Base-by-base conservation (phyloP, 1,140 invertebrate species). In the Sarcophaga bullata region DNA sequence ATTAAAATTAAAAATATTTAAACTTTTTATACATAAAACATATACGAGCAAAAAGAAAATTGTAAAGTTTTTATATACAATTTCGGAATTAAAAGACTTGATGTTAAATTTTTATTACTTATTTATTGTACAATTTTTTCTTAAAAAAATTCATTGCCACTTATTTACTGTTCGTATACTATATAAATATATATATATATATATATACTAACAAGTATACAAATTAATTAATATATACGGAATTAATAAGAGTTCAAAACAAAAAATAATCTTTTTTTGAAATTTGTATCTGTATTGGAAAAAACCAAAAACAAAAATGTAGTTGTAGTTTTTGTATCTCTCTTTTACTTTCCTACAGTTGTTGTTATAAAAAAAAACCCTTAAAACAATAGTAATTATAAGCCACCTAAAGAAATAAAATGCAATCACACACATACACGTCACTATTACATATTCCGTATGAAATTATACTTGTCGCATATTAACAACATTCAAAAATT, bases 81-180 rank as follows among this genome's bases (percentile, higher is more conserved):
- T 68, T 58, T 68, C 62, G 62, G 19, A 68, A 68, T 68, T 68
- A 68, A 19, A 25, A 68, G 62, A 68, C 62, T 68, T 68, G 62
- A 68, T 68, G 62, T 68, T 68, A 68, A 37, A 68, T 25, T 52
- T 52, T 52, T 9, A 52, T 52, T 10, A 52, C 50, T 52, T 52
- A 10, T 52, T 37, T 37, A 10, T 52, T 52, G 13, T 52, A 52
- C 6, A 52, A 50, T 50, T 52, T 52, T 52, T 52, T 37, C 25
- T 37, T 37, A 37, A 37, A 37, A 37, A 37, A 2, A 4, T 37
- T 37, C 25, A 37, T 37, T 37, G 25, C 25, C 25, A 37, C 25
- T 37, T 37, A 37, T 37, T 10, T 52, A 52, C 50, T 13, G 6
- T 52, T 52, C 13, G n/a, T n/a, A n/a, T n/a, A n/a, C n/a, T n/a